These are phyloP conservation scores for Uromys caudimaculatus DNA, from an alignment of 2,797 vertebrate species.

Conservation along the genomic window DNA sequence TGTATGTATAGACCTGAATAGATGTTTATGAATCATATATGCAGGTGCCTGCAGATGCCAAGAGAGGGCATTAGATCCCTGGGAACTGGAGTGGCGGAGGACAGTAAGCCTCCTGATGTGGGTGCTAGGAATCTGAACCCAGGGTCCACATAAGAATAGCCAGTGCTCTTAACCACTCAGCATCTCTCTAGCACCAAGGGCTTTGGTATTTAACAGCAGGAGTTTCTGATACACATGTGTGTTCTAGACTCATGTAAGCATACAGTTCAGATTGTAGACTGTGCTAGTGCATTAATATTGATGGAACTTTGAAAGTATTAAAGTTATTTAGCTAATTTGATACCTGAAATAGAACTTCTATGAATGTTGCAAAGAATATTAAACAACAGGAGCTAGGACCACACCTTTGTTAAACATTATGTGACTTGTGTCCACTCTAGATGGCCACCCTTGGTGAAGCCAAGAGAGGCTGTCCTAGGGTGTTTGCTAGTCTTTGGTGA, in stretches of 20 bases:
- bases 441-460: not conserved
- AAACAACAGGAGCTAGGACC: not conserved
- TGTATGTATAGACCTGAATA: not conserved
- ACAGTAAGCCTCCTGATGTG: not conserved
- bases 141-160: not conserved
- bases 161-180: not conserved
- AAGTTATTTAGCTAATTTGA: not conserved
- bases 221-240: not conserved
- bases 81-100: not conserved
- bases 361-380: not conserved
- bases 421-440: not conserved
- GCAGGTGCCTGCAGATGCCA: not conserved
- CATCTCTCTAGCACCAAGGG: not conserved
- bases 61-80: not conserved
- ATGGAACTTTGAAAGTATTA: not conserved
- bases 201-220: not conserved
- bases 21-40: not conserved
- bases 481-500: not conserved
- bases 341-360: not conserved
- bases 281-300: not conserved
- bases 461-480: not conserved
- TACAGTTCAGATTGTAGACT: not conserved
- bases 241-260: not conserved
- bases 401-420: not conserved
- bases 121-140: too few relatives aligned